Base-by-base conservation (phyloP, 1,140 invertebrate genomes). In the Saxidomus purpurata region DNA sequence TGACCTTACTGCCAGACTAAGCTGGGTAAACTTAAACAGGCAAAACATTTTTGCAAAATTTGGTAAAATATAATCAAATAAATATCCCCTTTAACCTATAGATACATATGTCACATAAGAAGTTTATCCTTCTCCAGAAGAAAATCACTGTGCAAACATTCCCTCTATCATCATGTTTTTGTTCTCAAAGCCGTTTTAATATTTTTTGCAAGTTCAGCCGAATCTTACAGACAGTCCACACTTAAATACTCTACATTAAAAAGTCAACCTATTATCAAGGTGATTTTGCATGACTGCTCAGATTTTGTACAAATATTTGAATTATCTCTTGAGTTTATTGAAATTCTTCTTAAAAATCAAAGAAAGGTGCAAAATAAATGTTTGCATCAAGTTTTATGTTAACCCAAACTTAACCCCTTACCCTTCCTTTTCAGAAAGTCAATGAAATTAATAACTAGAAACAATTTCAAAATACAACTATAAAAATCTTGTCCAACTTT, bases 131-230 rank as follows among this genome's bases (percentile, higher is more conserved):
- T 2, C 8, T 31, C 8, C 13, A 67, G 13, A 22, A 36, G 25
- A 67, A 67, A 67, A 67, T 67, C 63, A 8, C 63, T 67, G n/a
- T 31, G 63, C 63, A 67, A 67, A 67, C 31, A 67, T 31, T 3
- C 19, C 19, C 13, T 36, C 63, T 34, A 67, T 67, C 63, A 67
- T 36, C 25, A 3, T 9, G 34, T 13, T 36, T 28, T 67, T 67
- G n/a, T 67, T 36, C 63, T 67, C 31, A 31, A 34, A 17, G 25
- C 63, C 31, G 6, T 34, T 31, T 67, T 22, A 11, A 17, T 22
- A 8, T 11, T 59, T 59, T 59, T 59, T 31, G 25, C 63, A 67
- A 34, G 34, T 34, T 15, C 31, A 22, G 31, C 63, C 9, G 25
- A 67, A 36, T 8, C 63, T 67, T 31, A 6, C 13, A 31, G 63